Percentiles rank a stretch among this genome's conserved stretches.
Evolutionary conservation across 2,888 invertebrate genomes (phyloP).

Genomic region (Mesochorus sp.): DNA sequence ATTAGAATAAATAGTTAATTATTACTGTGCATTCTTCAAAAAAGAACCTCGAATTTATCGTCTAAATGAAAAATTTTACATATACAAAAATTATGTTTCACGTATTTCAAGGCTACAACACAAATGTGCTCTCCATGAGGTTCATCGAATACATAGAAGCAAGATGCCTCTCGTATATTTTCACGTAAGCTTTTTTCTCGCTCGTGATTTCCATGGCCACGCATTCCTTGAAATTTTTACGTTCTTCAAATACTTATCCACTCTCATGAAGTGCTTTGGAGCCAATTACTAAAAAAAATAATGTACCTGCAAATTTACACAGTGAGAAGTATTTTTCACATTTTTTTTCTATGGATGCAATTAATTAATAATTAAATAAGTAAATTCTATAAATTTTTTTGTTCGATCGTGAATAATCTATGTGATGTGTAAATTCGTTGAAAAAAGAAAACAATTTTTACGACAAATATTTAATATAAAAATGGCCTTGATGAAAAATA

Average conservation of each 20-base stretch:
- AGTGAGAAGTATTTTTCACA: no score
- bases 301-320: no score
- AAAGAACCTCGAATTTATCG: neutral
- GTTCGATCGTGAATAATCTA: no score
- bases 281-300: neutral
- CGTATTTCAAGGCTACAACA: constrained; percentile 12
- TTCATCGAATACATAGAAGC: constrained; percentile 32
- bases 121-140: neutral
- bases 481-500: no score
- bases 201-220: constrained; percentile 23
- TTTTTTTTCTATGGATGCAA: no score
- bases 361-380: no score
- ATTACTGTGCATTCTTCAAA: neutral
- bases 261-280: constrained; percentile 21
- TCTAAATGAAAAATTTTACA: neutral
- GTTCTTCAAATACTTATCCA: constrained; percentile 1
- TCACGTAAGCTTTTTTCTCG: constrained; percentile 1
- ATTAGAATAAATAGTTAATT: neutral
- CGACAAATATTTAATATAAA: no score
- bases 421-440: no score
- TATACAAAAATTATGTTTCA: constrained; percentile 7
- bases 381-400: no score
- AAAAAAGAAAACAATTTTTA: no score
- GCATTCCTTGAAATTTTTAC: constrained; percentile 48
- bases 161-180: neutral